Conservation (phyloP, 2,113 vertebrate species). For the Pomatostomus ruficeps region DNA sequence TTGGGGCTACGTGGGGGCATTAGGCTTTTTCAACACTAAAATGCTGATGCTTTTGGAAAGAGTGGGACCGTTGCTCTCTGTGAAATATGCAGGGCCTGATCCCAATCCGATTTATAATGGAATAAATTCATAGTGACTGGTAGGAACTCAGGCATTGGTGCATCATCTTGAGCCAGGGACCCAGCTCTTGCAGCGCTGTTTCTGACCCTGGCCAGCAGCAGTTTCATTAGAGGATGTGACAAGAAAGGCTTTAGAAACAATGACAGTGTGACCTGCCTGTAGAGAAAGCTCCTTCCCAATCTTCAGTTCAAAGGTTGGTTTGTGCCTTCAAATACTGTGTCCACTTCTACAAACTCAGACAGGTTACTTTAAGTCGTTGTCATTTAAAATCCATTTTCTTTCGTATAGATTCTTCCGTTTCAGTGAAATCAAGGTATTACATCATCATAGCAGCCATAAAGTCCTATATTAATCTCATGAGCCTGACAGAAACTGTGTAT, state of each 20-base stretch:
- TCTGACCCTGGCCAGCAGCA: neutral
- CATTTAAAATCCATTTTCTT: neutral
- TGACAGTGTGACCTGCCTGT: neutral
- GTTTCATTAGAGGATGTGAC: neutral
- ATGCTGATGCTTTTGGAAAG: neutral
- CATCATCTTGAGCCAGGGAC: neutral
- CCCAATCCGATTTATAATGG: neutral
- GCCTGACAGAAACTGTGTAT: neutral
- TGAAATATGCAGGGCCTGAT: neutral
- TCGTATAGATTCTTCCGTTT: neutral
- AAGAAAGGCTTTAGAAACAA: neutral
- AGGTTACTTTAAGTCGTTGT: neutral
- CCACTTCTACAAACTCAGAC: neutral
- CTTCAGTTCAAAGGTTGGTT: neutral
- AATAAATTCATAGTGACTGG: neutral
- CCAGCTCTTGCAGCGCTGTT: neutral
- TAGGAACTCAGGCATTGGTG: neutral
- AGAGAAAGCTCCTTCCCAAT: neutral
- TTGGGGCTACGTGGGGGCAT: neutral
- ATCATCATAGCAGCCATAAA: neutral
- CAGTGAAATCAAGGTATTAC: conserved; percentile 2
- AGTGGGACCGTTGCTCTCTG: neutral
- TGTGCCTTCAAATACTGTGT: neutral
- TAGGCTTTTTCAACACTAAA: neutral
- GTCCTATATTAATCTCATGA: neutral